phyloP scores from a whole-genome alignment of 2,888 invertebrate genomes.

The Cylindroiulus punctatus region DNA sequence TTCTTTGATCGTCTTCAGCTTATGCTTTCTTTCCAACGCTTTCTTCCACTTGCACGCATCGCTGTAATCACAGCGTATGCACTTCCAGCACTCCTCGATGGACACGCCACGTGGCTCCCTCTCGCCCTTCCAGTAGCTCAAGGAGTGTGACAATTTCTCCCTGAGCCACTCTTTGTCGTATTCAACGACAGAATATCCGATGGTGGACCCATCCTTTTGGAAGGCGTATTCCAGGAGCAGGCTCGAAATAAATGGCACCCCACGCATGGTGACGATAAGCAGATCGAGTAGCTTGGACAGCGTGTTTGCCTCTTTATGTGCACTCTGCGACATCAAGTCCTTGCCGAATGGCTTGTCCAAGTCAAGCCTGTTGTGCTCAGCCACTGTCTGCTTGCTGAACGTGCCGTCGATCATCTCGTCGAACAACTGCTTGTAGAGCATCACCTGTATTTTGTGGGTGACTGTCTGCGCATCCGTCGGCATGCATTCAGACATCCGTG shows the following conservation, averaged over 20 bases:
- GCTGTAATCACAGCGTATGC: constrained; percentile 21
- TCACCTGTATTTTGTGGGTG: constrained; percentile 52
- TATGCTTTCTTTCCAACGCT: not conserved
- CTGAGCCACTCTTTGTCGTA: constrained; percentile 49
- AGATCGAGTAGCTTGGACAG: constrained; percentile 36
- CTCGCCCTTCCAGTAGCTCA: constrained; percentile 53
- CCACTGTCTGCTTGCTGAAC: constrained; percentile 15
- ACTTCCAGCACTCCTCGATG: constrained; percentile 53
- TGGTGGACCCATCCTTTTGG: constrained; percentile 37
- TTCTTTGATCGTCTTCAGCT: not conserved
- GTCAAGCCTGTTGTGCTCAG: not conserved
- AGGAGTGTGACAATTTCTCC: not conserved
- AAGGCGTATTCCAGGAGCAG: constrained; percentile 40
- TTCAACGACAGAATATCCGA: constrained; percentile 9
- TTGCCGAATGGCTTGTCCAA: constrained; percentile 9
- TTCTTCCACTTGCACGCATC: constrained; percentile 15
- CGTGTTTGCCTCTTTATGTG: not conserved
- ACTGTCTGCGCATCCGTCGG: constrained; percentile 25
- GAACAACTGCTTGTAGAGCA: constrained; percentile 52
- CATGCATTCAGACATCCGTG: not conserved
- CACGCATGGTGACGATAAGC: not conserved
- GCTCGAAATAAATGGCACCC: constrained; percentile 46
- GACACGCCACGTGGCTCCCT: constrained; percentile 15
- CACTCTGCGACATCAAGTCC: not conserved
- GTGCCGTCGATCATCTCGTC: constrained; percentile 43